Evolutionary conservation across 2,888 invertebrate species (phyloP), one percentile per base, ranked within the genome.

Genomic region (Drosophila peninsularis): DNA sequence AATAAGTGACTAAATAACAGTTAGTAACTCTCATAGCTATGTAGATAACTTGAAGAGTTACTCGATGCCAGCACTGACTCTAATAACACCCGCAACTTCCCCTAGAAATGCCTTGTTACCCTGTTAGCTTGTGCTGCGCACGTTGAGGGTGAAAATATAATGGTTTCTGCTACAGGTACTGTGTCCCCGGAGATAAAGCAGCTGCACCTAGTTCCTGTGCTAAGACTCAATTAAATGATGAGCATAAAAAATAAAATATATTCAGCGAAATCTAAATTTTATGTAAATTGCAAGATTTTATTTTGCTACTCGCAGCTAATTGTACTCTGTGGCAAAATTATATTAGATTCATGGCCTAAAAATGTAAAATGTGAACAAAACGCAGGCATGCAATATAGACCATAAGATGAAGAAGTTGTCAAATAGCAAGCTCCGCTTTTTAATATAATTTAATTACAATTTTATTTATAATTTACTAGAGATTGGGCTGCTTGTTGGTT

Each of bases 201-300:
- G 7, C 19, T 14, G 14, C 21, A 2, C 21, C 34, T 34, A 32
- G 19, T 34, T 21, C 19, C 14, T 2, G 19, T 14, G 30, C 34
- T 14, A 14, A 5, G 49, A 49, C 49, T 34, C 49, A 32, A 30
- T 32, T 34, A 49, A 49, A 34, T 32, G 32, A 13, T 19, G 32
- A 19, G 21, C 49, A 50, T 34, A 27, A 34, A 50, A 50, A 34
- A 34, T 34, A 34, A 47, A 32, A 47, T 19, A 17, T 19, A 47
- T 30, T 17, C 47, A 30, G 17, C 30, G 3, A 34, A 34, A 50
- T 49, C 19, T 49, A 34, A 49, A 32, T 49, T 49, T 32, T 49
- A 49, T 50, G 49, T 13, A 50, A 50, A 50, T 50, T 19, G 1
- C 19, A 49, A 27, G 7, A 49, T 47, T 30, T 47, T 30, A 32